Percentiles rank a stretch among this genome's conserved stretches.
Evolutionary conservation across 2,113 vertebrate species (phyloP).

Genomic region (Raja brachyura): DNA sequence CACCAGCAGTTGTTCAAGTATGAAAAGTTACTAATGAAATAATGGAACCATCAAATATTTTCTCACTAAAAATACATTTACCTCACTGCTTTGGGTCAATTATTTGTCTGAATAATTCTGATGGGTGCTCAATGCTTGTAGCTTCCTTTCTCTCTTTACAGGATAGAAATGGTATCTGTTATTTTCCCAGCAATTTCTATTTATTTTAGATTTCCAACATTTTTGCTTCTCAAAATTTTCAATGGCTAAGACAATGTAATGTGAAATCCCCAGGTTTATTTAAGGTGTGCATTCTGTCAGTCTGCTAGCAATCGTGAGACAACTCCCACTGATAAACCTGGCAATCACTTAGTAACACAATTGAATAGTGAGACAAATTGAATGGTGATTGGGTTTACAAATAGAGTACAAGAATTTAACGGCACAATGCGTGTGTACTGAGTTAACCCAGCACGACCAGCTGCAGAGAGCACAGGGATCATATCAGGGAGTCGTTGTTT

Average conservation of each 20-base stretch:
- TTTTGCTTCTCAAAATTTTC: neutral
- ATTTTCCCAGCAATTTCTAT: neutral
- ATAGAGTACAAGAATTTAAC: slow-evolving; percentile 27
- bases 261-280: neutral
- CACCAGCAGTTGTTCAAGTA: neutral
- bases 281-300: slow-evolving; percentile 34
- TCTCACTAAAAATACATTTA: neutral
- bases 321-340: slow-evolving; percentile 36
- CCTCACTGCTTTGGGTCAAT: neutral
- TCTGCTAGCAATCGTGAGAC: neutral
- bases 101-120: neutral
- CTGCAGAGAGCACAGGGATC: neutral
- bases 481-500: neutral
- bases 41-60: neutral
- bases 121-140: neutral
- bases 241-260: neutral
- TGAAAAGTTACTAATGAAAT: neutral
- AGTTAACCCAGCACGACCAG: slow-evolving; percentile 9
- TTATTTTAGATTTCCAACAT: neutral
- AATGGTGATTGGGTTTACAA: slow-evolving; percentile 34
- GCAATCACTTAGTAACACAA: slow-evolving; percentile 34
- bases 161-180: neutral
- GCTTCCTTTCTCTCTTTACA: neutral
- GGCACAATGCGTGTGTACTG: neutral
- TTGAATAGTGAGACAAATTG: slow-evolving; percentile 29